phyloP scores from a whole-genome alignment of 2,888 invertebrate species.

The Leptinotarsa juncta region DNA sequence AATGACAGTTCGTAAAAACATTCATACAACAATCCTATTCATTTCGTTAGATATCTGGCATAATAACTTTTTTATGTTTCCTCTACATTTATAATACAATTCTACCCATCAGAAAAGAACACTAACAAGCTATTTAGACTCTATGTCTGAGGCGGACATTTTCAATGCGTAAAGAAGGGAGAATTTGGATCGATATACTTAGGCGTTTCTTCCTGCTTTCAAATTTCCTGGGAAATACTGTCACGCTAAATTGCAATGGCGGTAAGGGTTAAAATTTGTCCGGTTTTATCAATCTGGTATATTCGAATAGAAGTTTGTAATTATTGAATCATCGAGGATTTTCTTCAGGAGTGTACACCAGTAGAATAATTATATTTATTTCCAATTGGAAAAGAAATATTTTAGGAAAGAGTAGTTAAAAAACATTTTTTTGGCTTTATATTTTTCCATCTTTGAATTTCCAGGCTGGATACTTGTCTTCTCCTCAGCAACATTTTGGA shows the following conservation, averaged over 20 bases:
- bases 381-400: too few relatives aligned
- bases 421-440: too few relatives aligned
- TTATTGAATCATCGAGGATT: too few relatives aligned
- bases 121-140: conserved; percentile 40
- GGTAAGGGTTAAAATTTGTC: conserved; percentile 34
- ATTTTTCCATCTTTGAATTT: too few relatives aligned
- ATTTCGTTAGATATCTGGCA: not conserved
- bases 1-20: too few relatives aligned
- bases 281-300: not conserved
- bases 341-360: too few relatives aligned
- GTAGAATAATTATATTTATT: too few relatives aligned
- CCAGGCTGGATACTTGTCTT: too few relatives aligned
- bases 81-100: not conserved
- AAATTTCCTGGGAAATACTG: conserved; percentile 47
- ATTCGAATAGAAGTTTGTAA: not conserved
- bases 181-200: conserved; percentile 59
- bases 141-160: conserved; percentile 58
- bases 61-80: not conserved
- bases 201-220: conserved; percentile 60
- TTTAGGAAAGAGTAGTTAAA: too few relatives aligned
- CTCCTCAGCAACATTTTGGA: too few relatives aligned
- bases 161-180: conserved; percentile 62
- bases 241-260: conserved; percentile 51
- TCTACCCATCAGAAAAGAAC: conserved; percentile 30
- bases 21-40: too few relatives aligned